Percentiles rank a stretch among this genome's conserved stretches.
phyloP scores from a whole-genome alignment of 2,797 vertebrate genomes.

The Anguilla pacifica region DNA sequence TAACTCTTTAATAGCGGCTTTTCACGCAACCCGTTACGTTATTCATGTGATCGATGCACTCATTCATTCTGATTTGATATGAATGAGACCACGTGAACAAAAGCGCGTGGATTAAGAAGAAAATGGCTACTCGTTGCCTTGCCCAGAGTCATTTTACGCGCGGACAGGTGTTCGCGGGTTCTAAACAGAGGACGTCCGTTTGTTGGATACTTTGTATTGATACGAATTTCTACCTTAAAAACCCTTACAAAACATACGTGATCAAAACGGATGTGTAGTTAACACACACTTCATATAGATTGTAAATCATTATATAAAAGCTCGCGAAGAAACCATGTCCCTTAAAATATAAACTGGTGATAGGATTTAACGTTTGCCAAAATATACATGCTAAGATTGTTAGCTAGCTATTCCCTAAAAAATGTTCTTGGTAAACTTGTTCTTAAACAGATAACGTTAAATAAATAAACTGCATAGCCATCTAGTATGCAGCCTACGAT shows the following conservation, averaged over 20 bases:
- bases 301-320: not conserved
- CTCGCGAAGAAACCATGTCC: too few relatives aligned
- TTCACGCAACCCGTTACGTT: not conserved
- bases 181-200: not conserved
- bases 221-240: not conserved
- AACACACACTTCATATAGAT: not conserved
- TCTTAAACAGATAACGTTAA: too few relatives aligned
- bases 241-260: not conserved
- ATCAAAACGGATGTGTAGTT: not conserved
- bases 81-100: slow-evolving; percentile 10
- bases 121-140: not conserved
- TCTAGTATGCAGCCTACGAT: too few relatives aligned
- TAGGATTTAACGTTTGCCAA: too few relatives aligned
- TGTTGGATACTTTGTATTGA: not conserved
- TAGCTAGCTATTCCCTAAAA: too few relatives aligned
- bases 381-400: too few relatives aligned
- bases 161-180: not conserved
- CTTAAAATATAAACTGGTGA: too few relatives aligned
- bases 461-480: too few relatives aligned
- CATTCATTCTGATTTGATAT: slow-evolving; percentile 17
- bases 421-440: too few relatives aligned
- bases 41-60: not conserved
- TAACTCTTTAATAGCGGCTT: not conserved
- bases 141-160: not conserved
- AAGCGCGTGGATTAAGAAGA: not conserved